Percentiles rank a stretch among this genome's conserved stretches.
Evolutionary conservation across 2,888 invertebrate species (phyloP).

Genomic region (Caenorhabditis zanzibari): DNA sequence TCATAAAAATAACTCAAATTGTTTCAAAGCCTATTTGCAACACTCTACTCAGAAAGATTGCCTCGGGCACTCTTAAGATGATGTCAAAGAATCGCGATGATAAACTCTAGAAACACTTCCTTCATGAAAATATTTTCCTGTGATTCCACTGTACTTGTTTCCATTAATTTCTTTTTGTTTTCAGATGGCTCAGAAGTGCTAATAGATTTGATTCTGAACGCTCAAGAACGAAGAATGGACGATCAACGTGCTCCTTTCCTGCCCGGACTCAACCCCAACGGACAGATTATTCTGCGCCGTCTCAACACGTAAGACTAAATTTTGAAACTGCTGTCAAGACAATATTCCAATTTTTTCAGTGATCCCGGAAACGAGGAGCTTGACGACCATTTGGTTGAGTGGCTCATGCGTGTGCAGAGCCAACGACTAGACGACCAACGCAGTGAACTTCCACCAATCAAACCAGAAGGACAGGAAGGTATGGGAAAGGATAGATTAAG

Average conservation of each 20-base stretch:
- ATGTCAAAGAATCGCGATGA: slow-evolving; percentile 20
- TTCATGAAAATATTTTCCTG: too few relatives aligned
- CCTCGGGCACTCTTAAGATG: too few relatives aligned
- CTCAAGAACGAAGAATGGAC: slow-evolving; percentile 74
- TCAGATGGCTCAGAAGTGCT: slow-evolving; percentile 77
- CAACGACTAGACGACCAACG: slow-evolving; percentile 81
- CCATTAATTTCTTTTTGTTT: slow-evolving; percentile 18
- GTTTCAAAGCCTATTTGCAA: slow-evolving; percentile 37
- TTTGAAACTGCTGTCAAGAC: not conserved
- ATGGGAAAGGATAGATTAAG: not conserved
- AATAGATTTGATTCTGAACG: slow-evolving; percentile 74
- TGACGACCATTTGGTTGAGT: slow-evolving; percentile 70
- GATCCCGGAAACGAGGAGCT: slow-evolving; percentile 64
- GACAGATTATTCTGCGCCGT: slow-evolving; percentile 64
- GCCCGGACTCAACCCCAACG: slow-evolving; percentile 71
- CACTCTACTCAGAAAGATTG: slow-evolving; percentile 19
- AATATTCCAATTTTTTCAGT: slow-evolving; percentile 40
- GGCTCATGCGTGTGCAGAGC: slow-evolving; percentile 77
- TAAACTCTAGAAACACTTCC: too few relatives aligned
- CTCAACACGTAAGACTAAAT: slow-evolving; percentile 53
- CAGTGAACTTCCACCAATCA: slow-evolving; percentile 73
- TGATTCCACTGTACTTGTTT: too few relatives aligned
- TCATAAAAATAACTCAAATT: not conserved
- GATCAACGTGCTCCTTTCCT: slow-evolving; percentile 72
- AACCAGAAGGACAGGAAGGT: slow-evolving; percentile 50